These are phyloP conservation scores for Suillia variegata DNA, from an alignment of 2,888 invertebrate species.

Conservation along the genomic window DNA sequence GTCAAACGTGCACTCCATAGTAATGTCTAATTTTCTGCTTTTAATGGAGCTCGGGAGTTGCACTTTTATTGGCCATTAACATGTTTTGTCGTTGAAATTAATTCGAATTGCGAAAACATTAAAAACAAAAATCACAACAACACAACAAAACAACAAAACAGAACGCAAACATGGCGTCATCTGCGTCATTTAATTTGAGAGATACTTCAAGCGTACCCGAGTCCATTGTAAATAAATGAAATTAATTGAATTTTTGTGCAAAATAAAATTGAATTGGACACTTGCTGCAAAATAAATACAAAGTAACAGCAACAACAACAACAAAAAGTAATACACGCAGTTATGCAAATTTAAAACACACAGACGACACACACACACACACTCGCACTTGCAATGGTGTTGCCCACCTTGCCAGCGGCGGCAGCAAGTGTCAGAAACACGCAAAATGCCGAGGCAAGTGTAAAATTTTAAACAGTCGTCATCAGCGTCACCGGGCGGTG, in stretches of 20 bases:
- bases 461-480: too few relatives aligned
- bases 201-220: background rate
- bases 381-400: background rate
- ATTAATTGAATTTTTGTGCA: background rate
- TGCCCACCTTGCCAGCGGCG: background rate
- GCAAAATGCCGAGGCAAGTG: too few relatives aligned
- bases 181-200: background rate
- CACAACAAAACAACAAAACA: background rate
- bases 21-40: too few relatives aligned
- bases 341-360: background rate
- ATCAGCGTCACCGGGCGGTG: too few relatives aligned
- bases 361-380: background rate
- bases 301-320: background rate
- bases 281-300: background rate
- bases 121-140: background rate
- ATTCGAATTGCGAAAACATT: background rate
- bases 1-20: too few relatives aligned
- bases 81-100: background rate
- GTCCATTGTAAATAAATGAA: background rate
- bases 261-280: background rate
- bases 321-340: background rate
- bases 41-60: too few relatives aligned
- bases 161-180: too few relatives aligned
- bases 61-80: background rate
- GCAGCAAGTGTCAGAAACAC: background rate